Evolutionary conservation across 2,113 vertebrate species (phyloP), one percentile per base, ranked within the genome.

Genomic region (Eurypyga helias): DNA sequence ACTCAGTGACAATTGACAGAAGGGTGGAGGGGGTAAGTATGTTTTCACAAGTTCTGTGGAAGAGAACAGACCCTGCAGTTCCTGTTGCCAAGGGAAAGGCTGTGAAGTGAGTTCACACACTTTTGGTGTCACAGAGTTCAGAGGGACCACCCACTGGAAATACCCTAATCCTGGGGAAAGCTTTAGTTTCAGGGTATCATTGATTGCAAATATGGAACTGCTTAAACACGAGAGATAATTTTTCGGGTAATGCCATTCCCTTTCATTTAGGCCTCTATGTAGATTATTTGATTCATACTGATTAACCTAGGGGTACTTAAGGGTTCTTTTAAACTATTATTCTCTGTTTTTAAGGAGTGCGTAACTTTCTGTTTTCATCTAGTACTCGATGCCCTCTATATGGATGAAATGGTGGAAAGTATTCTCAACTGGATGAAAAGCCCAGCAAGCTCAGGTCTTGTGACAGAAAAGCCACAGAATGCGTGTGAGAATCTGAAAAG

Each of bases 321-420:
- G 8, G 5, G 13, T 26, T 57, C 4, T 33, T 18, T 7, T 75
- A 66, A 41, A 41, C 12, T 41, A 41, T 87, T 89, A 28, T 33
- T 73, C 26, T 93, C 69, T 51, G 7, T 7, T 71, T 82, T 73
- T 75, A 81, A 91, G 24, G 7, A 7, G 7, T 90, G 10, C 43
- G 52, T 90, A 66, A 90, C 75, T 58, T 71, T 81, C 41, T 96
- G 11, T 48, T 96, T 89, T 95, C 54, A 13, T 96, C 26, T 91
- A 99, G 99, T 98, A 31, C 98, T 99, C 26, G 98, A 99, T 92
- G 99, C 99, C 7, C 98, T 99, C 33, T 97, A 99, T 91, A 99
- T 99, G 99, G 98, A 99, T 83, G 81, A 96, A 75, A 99, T 99
- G 99, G 99, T 99, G 98, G 95, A 90, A 20, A 91, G 98, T 16